Conservation (phyloP, 2,113 vertebrate genomes). For the Seriola dumerili region DNA sequence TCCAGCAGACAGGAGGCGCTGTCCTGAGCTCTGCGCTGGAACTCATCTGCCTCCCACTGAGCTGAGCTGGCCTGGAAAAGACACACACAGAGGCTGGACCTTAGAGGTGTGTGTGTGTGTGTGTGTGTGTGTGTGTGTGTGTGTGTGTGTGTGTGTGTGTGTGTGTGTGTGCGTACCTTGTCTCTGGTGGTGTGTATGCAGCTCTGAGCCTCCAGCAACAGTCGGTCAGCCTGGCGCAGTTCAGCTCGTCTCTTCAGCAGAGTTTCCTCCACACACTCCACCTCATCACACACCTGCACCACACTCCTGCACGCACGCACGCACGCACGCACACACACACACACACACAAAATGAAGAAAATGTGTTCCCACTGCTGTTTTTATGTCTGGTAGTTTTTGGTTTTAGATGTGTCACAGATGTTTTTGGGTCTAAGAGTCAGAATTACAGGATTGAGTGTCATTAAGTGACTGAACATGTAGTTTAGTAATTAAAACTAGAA, state of each 20-base stretch:
- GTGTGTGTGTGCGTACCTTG: slow-evolving; percentile 79
- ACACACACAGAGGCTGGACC: not conserved
- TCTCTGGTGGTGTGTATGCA: slow-evolving; percentile 82
- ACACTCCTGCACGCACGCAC: slow-evolving; percentile 32
- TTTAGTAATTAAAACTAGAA: no score
- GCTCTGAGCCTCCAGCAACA: slow-evolving; percentile 88
- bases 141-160: slow-evolving; percentile 5
- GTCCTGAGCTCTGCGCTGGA: slow-evolving; percentile 74
- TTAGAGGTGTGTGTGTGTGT: not conserved
- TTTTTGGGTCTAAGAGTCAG: no score
- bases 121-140: slow-evolving; percentile 4
- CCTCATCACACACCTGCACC: slow-evolving; percentile 66
- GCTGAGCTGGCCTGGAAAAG: slow-evolving; percentile 22
- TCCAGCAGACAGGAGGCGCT: slow-evolving; percentile 83
- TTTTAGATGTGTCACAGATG: no score
- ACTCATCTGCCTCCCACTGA: not conserved
- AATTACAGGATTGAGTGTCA: no score
- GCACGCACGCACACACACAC: slow-evolving; percentile 20
- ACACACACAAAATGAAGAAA: not conserved
- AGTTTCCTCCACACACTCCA: slow-evolving; percentile 87
- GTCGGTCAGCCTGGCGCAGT: slow-evolving; percentile 88
- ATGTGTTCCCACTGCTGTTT: no score
- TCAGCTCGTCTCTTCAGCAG: slow-evolving; percentile 89
- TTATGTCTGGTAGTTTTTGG: no score
- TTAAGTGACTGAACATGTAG: no score